Evolutionary conservation across 2,888 invertebrate species (phyloP).

Genomic region (Hyposoter dolosus): DNA sequence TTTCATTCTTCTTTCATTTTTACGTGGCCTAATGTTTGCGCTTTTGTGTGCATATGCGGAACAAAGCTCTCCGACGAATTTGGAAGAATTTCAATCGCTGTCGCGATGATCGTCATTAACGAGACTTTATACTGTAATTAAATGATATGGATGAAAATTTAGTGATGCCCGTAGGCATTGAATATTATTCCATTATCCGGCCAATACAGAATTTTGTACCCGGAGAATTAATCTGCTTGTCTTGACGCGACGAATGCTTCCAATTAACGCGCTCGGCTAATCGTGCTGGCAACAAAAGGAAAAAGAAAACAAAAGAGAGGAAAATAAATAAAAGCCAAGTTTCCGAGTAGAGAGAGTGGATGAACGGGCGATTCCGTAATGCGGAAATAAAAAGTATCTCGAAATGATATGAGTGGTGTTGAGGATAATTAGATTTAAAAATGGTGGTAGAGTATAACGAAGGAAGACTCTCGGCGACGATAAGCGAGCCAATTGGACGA

Average conservation of each 20-base stretch:
- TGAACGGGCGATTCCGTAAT: neutral
- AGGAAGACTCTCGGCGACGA: slow-evolving; percentile 39
- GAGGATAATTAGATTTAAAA: slow-evolving; percentile 27
- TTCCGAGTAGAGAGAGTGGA: neutral
- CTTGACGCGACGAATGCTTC: neutral
- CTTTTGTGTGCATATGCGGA: too few relatives aligned
- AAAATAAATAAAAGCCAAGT: neutral
- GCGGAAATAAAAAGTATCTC: slow-evolving; percentile 29
- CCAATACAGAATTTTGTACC: neutral
- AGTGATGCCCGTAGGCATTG: neutral
- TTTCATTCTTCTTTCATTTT: too few relatives aligned
- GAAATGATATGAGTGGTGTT: slow-evolving; percentile 16
- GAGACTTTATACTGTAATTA: neutral
- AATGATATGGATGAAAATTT: neutral
- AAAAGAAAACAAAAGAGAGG: neutral
- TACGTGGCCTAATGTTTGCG: too few relatives aligned
- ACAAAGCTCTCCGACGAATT: too few relatives aligned
- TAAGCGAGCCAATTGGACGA: slow-evolving; percentile 55
- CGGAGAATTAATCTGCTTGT: neutral
- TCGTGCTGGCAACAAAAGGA: neutral
- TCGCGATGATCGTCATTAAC: neutral
- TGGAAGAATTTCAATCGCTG: too few relatives aligned
- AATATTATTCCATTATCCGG: neutral
- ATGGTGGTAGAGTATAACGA: slow-evolving; percentile 12
- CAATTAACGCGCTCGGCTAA: slow-evolving; percentile 16